phyloP scores from a whole-genome alignment of 2,888 invertebrate genomes.

The Eristalis tenax region DNA sequence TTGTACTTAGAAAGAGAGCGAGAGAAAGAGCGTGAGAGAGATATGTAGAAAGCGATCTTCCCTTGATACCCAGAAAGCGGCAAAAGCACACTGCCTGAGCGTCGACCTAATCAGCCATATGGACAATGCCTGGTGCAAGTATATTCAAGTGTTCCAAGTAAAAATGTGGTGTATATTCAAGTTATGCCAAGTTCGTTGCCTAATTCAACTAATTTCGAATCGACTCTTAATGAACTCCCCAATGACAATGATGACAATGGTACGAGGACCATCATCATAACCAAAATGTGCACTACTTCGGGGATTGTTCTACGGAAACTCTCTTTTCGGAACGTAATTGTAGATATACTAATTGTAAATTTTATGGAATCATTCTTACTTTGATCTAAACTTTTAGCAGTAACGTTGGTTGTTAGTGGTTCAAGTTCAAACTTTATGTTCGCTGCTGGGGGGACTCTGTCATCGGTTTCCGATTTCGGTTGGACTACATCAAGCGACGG shows the following conservation, averaged over 20 bases:
- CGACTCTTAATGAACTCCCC: conserved; percentile 27
- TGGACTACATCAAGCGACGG: conserved; percentile 39
- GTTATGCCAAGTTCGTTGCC: conserved; percentile 54
- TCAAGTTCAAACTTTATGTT: conserved; percentile 42
- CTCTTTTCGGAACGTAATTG: conserved; percentile 69
- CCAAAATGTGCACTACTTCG: conserved; percentile 71
- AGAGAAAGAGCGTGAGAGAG: background rate
- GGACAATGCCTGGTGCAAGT: conserved; percentile 24
- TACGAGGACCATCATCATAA: conserved; percentile 38
- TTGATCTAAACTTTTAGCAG: conserved; percentile 79
- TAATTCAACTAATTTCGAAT: conserved; percentile 50
- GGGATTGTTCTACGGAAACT: conserved; percentile 67
- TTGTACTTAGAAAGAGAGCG: conserved; percentile 43
- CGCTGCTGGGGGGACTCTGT: conserved; percentile 17
- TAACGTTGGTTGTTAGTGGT: conserved; percentile 54
- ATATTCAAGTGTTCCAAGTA: conserved; percentile 52
- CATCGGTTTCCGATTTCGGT: conserved; percentile 37
- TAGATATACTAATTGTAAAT: conserved; percentile 71
- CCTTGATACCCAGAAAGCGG: conserved; percentile 44
- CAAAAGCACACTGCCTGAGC: conserved; percentile 1
- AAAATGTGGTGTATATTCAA: conserved; percentile 42
- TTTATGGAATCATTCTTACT: conserved; percentile 78
- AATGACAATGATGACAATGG: conserved; percentile 18
- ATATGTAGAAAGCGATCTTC: conserved; percentile 37
- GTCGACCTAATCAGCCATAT: conserved; percentile 25